phyloP scores from a whole-genome alignment of 2,113 vertebrate species.

The Octodon degus region DNA sequence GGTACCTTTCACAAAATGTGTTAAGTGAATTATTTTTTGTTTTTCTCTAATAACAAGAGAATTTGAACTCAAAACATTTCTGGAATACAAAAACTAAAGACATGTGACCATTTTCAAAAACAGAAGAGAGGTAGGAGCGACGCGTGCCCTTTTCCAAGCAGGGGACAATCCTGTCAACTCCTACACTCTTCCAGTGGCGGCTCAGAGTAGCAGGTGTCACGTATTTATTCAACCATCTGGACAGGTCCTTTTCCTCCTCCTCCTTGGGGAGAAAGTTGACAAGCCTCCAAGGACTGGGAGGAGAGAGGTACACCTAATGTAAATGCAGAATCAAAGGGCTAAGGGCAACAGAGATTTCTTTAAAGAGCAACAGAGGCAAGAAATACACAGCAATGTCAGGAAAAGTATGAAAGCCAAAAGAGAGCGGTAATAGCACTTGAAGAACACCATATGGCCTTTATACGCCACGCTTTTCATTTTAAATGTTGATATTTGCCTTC shows the following conservation, averaged over 20 bases:
- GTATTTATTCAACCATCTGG: slow-evolving; percentile 54
- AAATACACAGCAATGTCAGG: background rate
- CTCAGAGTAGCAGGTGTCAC: slow-evolving; percentile 41
- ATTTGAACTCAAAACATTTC: slow-evolving; percentile 26
- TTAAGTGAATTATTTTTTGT: background rate
- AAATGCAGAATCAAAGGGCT: background rate
- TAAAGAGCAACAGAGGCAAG: slow-evolving; percentile 24
- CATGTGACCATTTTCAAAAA: background rate
- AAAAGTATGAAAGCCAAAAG: background rate
- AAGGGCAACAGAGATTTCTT: background rate
- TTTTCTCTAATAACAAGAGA: background rate
- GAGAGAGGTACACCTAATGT: background rate
- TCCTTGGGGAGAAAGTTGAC: slow-evolving; percentile 26
- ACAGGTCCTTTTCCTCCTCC: slow-evolving; percentile 21
- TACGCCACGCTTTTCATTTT: background rate
- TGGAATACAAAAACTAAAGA: slow-evolving; percentile 28
- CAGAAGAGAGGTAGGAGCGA: background rate
- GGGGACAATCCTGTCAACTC: background rate
- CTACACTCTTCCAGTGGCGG: background rate
- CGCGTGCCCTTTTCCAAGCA: background rate
- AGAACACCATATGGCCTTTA: slow-evolving; percentile 39
- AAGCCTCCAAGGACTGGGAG: background rate
- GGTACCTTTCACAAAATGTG: background rate
- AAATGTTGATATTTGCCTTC: slow-evolving; percentile 69
- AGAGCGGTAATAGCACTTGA: background rate